Base-by-base conservation (phyloP, 1,140 invertebrate genomes). In the Holcopasites calliopsidis region DNA sequence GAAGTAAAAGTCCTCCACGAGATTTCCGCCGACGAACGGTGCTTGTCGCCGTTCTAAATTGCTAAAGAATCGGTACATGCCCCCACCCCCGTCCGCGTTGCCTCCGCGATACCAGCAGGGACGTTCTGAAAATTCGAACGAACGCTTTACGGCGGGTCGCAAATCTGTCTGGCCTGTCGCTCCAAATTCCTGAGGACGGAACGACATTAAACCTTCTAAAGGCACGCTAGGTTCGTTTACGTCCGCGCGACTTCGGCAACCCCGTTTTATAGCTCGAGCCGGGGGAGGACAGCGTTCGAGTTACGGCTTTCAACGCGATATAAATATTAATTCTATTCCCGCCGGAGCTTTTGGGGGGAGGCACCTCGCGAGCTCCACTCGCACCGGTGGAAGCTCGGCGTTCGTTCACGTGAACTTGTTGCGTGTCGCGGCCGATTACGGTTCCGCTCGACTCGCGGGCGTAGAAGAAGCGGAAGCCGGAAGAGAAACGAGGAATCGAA, bases 381-480 rank as follows among this genome's bases (percentile, higher is more conserved):
- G n/a, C n/a, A n/a, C n/a, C n/a, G n/a, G n/a, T n/a, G 55, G 50
- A 57, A 49, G n/a, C 38, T 77, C 74, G 50, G 50, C 60, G 52
- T 18, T 18, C 23, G 21, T 70, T 65, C 77, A 81, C 77, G 80
- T 79, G 23, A 82, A 82, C 80, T 82, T 82, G 79, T 81, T 82
- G 80, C 80, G 80, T 80, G 80, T 77, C 61, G 55, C 50, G 44
- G 55, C 62, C 74, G 49, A 73, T 71, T 71, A 82, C 64, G 75
- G 64, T 70, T 50, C 54, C 49, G 40, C 33, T 13, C 21, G 28
- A 42, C 28, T 54, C 26, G 16, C 31, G 47, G 38, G 50, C 35
- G 62, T 40, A n/a, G 47, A 16, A 11, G 23, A 11, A n/a, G 16
- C 11, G 16, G 6, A 49, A 13, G 6, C 4, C 21, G 4, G 35